Evolutionary conservation across 2,888 invertebrate species (phyloP), one percentile per base, ranked within the genome.

Genomic region (Ophion ellenae): DNA sequence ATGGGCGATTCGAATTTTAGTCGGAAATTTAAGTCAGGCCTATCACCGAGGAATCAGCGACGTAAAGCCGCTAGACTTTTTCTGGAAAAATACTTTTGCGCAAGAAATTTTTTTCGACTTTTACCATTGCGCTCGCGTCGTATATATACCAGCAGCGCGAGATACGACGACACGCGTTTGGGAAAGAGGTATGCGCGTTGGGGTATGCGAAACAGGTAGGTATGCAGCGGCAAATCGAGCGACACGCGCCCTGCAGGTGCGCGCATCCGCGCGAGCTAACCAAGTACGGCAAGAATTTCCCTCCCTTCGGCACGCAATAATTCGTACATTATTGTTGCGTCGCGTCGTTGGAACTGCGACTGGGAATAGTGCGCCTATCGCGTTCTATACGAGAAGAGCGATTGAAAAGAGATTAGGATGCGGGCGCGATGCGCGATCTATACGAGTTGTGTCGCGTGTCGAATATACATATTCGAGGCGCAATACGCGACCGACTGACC

Each of bases 401-500:
- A 40, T 40, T 9, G 40, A 40, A 40, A 40, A 40, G 9, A 40
- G 9, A 9, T 40, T 32, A 2, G 32, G 32, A 32, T 32, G 32
- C 32, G 32, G 32, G 32, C 32, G 32, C 32, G 32, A 40, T 40
- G 5, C 40, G n/a, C 17, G 11, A 57, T 57, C 6, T 1, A 10
- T 40, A 36, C 10, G 14, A 57, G n/a, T 3, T 57, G 17, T 57
- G 11, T 10, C 59, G 59, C 59, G 59, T 53, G 59, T 53, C 53
- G 53, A 53, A 53, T 24, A 32, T 36, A 63, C 45, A 28, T 20
- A 74, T 73, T 83, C 70, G 57, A 79, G 76, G 81, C 74, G 81
- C 74, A 73, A 47, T 14, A 14, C 14, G 14, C 85, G 85, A 85
- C 85, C 85, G 85, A 85, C 83, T 83, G 85, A 85, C 85, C 85